phyloP scores from a whole-genome alignment of 2,888 invertebrate species.

The Andrena flavipes region DNA sequence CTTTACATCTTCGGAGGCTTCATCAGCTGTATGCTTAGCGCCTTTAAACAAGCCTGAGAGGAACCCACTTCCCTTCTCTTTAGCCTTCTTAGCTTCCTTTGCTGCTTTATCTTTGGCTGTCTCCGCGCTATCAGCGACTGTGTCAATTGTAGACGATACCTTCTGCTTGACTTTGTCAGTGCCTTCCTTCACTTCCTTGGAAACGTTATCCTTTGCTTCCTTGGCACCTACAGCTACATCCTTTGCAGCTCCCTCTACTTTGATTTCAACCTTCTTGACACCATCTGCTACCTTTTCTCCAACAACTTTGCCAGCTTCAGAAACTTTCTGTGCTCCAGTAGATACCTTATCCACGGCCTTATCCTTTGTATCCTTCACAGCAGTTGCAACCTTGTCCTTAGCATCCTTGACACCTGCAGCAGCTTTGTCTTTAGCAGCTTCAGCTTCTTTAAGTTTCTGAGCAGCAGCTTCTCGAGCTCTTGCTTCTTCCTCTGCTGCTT shows the following conservation, averaged over 20 bases:
- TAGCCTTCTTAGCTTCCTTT: slow-evolving; percentile 59
- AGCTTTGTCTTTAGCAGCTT: slow-evolving; percentile 36
- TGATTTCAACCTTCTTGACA: slow-evolving; percentile 67
- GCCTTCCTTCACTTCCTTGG: slow-evolving; percentile 81
- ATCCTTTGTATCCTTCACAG: slow-evolving; percentile 60
- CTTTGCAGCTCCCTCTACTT: slow-evolving; percentile 8
- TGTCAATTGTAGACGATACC: slow-evolving; percentile 26
- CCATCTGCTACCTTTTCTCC: slow-evolving; percentile 79
- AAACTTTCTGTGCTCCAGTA: slow-evolving; percentile 61
- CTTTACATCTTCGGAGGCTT: slow-evolving; percentile 75
- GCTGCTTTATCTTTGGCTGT: slow-evolving; percentile 29
- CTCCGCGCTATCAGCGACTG: slow-evolving; percentile 85
- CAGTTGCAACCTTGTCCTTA: slow-evolving; percentile 48
- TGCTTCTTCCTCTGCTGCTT: slow-evolving; percentile 60
- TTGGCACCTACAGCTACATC: slow-evolving; percentile 13
- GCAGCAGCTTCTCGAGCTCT: slow-evolving; percentile 25
- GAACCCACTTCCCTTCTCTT: slow-evolving; percentile 69
- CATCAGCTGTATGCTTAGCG: slow-evolving; percentile 69
- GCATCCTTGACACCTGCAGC: slow-evolving; percentile 49
- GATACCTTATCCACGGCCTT: slow-evolving; percentile 48
- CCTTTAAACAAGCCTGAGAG: slow-evolving; percentile 74
- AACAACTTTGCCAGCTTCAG: slow-evolving; percentile 85
- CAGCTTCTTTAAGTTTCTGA: slow-evolving; percentile 20
- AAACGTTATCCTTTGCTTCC: slow-evolving; percentile 59
- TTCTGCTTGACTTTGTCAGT: slow-evolving; percentile 66